Conservation (phyloP, 1,140 invertebrate species). For the Contarinia nasturtii region DNA sequence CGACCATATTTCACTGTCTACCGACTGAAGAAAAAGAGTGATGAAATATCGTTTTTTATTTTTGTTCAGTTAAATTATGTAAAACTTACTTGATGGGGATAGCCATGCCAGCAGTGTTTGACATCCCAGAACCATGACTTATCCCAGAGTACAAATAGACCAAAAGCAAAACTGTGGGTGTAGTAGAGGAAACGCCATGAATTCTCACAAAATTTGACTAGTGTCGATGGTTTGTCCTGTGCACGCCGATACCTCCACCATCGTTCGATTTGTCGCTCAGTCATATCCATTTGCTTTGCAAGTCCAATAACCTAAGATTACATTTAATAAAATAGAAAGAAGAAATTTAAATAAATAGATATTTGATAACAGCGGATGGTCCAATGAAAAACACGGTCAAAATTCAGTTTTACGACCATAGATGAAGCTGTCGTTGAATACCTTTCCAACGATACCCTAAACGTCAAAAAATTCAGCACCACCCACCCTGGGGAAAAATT, state of each 20-base stretch:
- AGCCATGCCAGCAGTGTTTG: constrained; percentile 73
- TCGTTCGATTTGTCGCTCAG: constrained; percentile 72
- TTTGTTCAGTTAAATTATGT: neutral
- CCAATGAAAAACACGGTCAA: no score
- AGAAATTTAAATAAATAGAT: no score
- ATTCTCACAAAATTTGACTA: constrained; percentile 85
- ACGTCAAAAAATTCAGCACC: no score
- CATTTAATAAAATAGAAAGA: neutral
- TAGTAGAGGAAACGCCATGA: constrained; percentile 84
- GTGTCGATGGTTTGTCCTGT: constrained; percentile 68
- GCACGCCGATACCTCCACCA: constrained; percentile 68
- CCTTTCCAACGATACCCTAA: no score
- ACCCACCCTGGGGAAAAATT: no score
- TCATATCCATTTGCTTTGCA: constrained; percentile 72
- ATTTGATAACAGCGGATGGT: no score
- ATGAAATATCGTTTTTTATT: constrained; percentile 1
- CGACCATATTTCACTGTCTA: constrained; percentile 67
- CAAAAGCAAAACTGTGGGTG: constrained; percentile 62
- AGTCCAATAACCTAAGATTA: constrained; percentile 41
- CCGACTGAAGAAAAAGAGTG: constrained; percentile 28
- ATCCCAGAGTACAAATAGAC: constrained; percentile 68
- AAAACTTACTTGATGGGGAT: constrained; percentile 38
- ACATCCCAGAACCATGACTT: constrained; percentile 92
- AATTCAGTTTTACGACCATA: no score
- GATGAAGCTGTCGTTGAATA: no score